Evolutionary conservation across 2,797 vertebrate genomes (phyloP).

Genomic region (Crax fasciolata): DNA sequence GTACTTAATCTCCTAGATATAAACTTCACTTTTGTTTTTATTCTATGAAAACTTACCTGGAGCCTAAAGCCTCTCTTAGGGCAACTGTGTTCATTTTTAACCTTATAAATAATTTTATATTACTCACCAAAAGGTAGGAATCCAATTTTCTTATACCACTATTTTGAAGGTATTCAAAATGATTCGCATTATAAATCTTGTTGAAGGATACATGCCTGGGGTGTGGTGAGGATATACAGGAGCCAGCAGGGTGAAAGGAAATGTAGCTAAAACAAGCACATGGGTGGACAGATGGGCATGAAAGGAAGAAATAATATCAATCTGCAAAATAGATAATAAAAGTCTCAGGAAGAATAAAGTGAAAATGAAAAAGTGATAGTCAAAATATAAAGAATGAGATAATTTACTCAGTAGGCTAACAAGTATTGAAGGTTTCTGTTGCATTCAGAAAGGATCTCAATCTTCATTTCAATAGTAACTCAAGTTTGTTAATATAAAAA

Average conservation of each 20-base stretch:
- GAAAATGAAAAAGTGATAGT: background rate
- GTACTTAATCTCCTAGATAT: background rate
- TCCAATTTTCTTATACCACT: conserved; percentile 42
- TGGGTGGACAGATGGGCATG: conserved; percentile 52
- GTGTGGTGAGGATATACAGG: background rate
- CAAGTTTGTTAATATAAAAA: background rate
- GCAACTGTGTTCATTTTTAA: conserved; percentile 22
- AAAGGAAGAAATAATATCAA: conserved; percentile 22
- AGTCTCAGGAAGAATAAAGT: background rate
- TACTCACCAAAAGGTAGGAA: conserved; percentile 33
- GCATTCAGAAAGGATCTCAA: background rate
- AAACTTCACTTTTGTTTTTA: background rate
- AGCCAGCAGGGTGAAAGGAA: conserved; percentile 33
- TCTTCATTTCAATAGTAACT: background rate
- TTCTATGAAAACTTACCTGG: conserved; percentile 17
- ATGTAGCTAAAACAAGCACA: conserved; percentile 51
- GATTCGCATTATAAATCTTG: conserved; percentile 34
- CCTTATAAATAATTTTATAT: conserved; percentile 53
- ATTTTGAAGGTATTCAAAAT: conserved; percentile 53
- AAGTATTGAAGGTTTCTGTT: background rate
- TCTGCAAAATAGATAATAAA: conserved; percentile 36
- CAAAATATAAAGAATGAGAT: conserved; percentile 2
- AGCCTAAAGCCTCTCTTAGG: conserved; percentile 10
- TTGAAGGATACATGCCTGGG: conserved; percentile 60
- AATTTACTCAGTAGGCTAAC: background rate